Base-by-base conservation (phyloP, 1,140 invertebrate species). In the Trissolcus basalis region DNA sequence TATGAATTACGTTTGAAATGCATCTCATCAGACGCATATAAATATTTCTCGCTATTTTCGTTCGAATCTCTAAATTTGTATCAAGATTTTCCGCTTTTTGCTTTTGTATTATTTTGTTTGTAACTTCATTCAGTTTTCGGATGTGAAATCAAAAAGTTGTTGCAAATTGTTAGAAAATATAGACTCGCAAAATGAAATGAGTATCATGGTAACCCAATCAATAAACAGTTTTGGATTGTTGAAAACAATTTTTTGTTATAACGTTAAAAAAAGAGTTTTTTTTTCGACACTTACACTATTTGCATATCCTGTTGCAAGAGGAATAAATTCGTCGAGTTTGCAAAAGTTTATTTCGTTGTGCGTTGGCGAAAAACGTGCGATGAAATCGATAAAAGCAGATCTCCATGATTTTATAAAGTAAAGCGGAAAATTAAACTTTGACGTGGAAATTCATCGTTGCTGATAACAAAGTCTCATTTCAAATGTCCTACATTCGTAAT, bases 341-440 rank as follows among this genome's bases (percentile, higher is more conserved):
- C 19, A 27, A 1, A 27, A 27, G 19, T 27, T 27, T 27, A n/a
- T n/a, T n/a, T n/a, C n/a, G n/a, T 27, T 27, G 19, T 27, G 19
- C 19, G 19, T 27, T 27, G 14, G 44, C 13, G 35, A 33, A 51
- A n/a, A 16, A 19, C 15, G 39, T 4, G 59, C 9, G 6, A 35
- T 6, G 14, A 19, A 39, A 54, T 55, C 51, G 27, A 56, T 43
- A 33, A 35, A 55, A 12, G 13, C 13, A 36, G 50, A 50, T 47
- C 27, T 49, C 47, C 14, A n/a, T 11, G 39, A 54, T 54, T 61
- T 54, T 39, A 11, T 36, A 64, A 47, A 53, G 32, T 47, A 64
- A 64, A 64, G 32, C 50, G 43, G 50, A 47, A 53, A 65, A 55
- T 48, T 27, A 48, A 65, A 55, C 12, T 65, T 65, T 47, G 35